These are phyloP conservation scores for Furcifer pardalis DNA, from an alignment of 2,797 vertebrate species.

Conservation along the genomic window DNA sequence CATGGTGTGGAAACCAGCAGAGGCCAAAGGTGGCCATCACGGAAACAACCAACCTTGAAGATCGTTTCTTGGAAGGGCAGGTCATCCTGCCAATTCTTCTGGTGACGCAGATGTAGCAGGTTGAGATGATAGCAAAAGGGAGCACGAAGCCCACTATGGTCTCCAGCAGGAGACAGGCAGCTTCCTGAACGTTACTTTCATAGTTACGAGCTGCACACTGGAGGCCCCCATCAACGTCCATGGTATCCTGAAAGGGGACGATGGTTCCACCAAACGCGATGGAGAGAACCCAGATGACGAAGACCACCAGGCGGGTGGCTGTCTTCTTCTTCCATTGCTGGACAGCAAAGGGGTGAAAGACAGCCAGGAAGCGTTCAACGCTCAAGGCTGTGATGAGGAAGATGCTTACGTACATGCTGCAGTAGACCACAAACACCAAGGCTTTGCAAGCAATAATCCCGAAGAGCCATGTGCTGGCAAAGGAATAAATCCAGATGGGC, in stretches of 20 bases:
- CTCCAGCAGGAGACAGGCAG: constrained; percentile 80
- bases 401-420: constrained; percentile 88
- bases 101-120: constrained; percentile 83
- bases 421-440: constrained; percentile 81
- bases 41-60: constrained; percentile 80
- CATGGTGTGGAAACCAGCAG: constrained; percentile 88
- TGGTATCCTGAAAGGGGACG: constrained; percentile 79
- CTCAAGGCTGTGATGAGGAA: constrained; percentile 88
- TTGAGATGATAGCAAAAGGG: constrained; percentile 81
- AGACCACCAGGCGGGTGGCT: constrained; percentile 71
- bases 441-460: constrained; percentile 76
- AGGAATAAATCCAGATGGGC: constrained; percentile 88
- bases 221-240: not conserved
- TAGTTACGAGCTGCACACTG: constrained; percentile 78
- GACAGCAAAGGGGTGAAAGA: constrained; percentile 82
- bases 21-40: constrained; percentile 82
- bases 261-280: constrained; percentile 82
- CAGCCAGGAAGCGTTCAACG: constrained; percentile 83
- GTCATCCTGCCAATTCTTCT: constrained; percentile 84
- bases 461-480: constrained; percentile 83
- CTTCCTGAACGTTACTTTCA: constrained; percentile 70
- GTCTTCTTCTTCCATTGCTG: constrained; percentile 78
- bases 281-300: constrained; percentile 79
- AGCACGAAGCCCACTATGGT: constrained; percentile 84
- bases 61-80: constrained; percentile 81